Evolutionary conservation across 2,888 invertebrate genomes (phyloP).

Genomic region (Neoscelio sp.): DNA sequence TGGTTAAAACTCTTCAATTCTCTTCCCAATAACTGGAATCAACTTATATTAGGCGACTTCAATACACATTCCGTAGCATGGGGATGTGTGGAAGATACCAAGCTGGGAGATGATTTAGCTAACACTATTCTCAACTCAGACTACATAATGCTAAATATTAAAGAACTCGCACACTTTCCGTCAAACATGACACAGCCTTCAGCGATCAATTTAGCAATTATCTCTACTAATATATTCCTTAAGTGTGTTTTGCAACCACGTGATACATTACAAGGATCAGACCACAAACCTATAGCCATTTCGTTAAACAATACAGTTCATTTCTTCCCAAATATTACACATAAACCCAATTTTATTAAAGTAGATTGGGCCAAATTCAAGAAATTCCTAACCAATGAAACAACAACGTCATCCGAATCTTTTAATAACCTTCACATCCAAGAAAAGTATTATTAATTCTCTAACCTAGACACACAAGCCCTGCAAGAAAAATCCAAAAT

Average conservation of each 20-base stretch:
- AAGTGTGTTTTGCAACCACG: not conserved
- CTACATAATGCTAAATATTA: not conserved
- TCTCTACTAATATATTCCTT: not conserved
- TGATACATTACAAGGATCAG: not conserved
- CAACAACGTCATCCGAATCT: no score
- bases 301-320: no score
- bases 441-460: no score
- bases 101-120: not conserved
- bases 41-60: not conserved
- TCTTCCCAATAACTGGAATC: not conserved
- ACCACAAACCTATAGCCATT: no score
- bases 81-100: not conserved
- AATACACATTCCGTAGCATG: not conserved
- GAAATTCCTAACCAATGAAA: no score
- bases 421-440: no score
- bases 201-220: not conserved
- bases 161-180: not conserved
- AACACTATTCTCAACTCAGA: not conserved
- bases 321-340: no score
- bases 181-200: not conserved
- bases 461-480: no score
- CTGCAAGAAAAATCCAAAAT: no score
- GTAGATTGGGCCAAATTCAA: no score
- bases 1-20: not conserved
- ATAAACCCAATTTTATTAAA: no score